Conservation (phyloP, 1,140 invertebrate genomes). For the Drosophila ironensis region DNA sequence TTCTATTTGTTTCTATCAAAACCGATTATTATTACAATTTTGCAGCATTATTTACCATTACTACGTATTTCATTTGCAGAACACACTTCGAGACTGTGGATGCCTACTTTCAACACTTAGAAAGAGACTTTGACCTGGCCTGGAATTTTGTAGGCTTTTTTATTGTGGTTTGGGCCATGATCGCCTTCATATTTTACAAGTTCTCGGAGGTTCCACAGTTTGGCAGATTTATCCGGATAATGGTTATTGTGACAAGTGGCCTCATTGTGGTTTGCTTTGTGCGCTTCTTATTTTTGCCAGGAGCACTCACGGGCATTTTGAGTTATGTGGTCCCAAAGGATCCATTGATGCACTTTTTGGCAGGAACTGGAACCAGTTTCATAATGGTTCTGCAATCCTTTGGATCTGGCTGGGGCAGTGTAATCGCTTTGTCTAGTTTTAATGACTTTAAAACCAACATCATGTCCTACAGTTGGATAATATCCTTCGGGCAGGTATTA, state of each 20-base stretch:
- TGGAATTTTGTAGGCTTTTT: slow-evolving; percentile 33
- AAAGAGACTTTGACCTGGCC: slow-evolving; percentile 15
- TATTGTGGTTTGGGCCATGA: slow-evolving; percentile 34
- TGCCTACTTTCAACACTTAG: not conserved
- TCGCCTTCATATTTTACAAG: slow-evolving; percentile 50
- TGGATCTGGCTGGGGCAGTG: slow-evolving; percentile 95
- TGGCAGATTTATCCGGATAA: slow-evolving; percentile 46
- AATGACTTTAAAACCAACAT: slow-evolving; percentile 93
- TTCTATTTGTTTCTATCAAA: no score
- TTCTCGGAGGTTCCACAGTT: slow-evolving; percentile 61
- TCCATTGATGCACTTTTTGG: not conserved
- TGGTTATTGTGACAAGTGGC: slow-evolving; percentile 28
- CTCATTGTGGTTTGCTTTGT: slow-evolving; percentile 44
- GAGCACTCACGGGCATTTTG: slow-evolving; percentile 88
- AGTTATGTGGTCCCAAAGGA: slow-evolving; percentile 88
- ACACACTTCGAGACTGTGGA: not conserved
- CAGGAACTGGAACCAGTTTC: slow-evolving; percentile 14
- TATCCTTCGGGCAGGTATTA: slow-evolving; percentile 56
- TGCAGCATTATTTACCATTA: not conserved
- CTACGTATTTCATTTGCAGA: not conserved
- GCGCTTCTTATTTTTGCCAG: slow-evolving; percentile 84
- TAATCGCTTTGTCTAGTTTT: slow-evolving; percentile 94
- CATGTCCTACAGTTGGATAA: slow-evolving; percentile 66
- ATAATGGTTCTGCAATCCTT: slow-evolving; percentile 83
- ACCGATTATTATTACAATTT: no score